These are phyloP conservation scores for Oryzias woworae DNA, from an alignment of 2,113 vertebrate genomes.

Conservation along the genomic window DNA sequence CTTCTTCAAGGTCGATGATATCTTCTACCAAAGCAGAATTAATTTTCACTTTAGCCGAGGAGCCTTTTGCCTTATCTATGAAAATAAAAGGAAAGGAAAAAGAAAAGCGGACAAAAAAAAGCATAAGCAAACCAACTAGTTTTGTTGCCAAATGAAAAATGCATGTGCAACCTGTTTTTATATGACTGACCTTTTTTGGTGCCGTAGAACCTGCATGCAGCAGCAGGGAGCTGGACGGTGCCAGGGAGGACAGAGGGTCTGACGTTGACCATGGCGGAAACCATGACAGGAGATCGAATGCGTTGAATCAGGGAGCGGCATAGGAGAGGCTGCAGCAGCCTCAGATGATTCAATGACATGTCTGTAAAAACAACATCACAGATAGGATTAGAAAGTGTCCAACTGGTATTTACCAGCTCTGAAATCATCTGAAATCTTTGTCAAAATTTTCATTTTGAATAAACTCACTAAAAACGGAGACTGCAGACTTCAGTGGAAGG, in stretches of 20 bases:
- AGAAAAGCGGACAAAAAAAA: slow-evolving; percentile 26
- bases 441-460: no score
- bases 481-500: no score
- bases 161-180: not conserved
- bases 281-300: slow-evolving; percentile 27
- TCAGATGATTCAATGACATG: slow-evolving; percentile 76
- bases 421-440: no score
- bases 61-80: slow-evolving; percentile 88
- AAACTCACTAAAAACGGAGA: no score
- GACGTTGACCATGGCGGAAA: slow-evolving; percentile 1
- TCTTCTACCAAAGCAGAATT: slow-evolving; percentile 87
- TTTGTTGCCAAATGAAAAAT: slow-evolving; percentile 6
- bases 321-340: slow-evolving; percentile 70
- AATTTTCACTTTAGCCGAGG: slow-evolving; percentile 85
- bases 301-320: slow-evolving; percentile 23
- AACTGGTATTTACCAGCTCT: no score
- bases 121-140: slow-evolving; percentile 2
- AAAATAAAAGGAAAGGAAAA: slow-evolving; percentile 17
- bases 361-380: slow-evolving; percentile 22
- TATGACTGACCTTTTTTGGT: slow-evolving; percentile 84
- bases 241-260: slow-evolving; percentile 17
- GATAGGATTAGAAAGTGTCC: not conserved
- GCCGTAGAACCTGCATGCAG: slow-evolving; percentile 79
- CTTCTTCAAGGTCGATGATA: slow-evolving; percentile 87
- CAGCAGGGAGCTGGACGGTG: not conserved